Base-by-base conservation (phyloP, 2,888 invertebrate genomes). In the Formica aserva region DNA sequence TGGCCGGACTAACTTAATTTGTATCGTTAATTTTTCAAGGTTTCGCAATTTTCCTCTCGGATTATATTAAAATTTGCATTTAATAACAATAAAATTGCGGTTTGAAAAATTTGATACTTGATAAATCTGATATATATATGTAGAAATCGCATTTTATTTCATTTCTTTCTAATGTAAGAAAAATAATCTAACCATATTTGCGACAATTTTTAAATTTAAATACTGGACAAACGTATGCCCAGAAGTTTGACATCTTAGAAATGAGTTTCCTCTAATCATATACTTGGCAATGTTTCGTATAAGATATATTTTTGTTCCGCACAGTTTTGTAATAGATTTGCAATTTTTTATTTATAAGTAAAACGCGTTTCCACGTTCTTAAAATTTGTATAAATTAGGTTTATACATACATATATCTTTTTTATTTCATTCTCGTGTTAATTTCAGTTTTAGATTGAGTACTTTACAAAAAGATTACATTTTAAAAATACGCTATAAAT, bases 391-490 rank as follows among this genome's bases (percentile, higher is more conserved):
- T 52, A 29, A 75, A 75, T 75, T 62, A 48, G 18, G 6, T 32
- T 41, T 38, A 26, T 65, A 15, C 62, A 65, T 63, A 3, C 4
- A 52, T 26, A 15, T 38, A 8, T 29, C 11, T 57, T 55, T 72
- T 77, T 55, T 41, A 29, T 55, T 67, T 55, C 1, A 52, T n/a
- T 29, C n/a, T 55, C 0, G 9, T 18, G 52, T 77, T 67, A 66
- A n/a, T 67, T 77, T 77, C 3, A 35, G 26, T 45, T 66, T 76
- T 4, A 67, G 41, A 66, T 55, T 52, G 8, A 15, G 26, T 66
- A 67, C 4, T 77, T 22, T 52, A 52, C 48, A 41, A 76, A 75
- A 63, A 55, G 52, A 77, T 67, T 67, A 67, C n/a, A 18, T 76
- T 35, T 35, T 35, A 52, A 65, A 65, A 52, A 38, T 67, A 67